Base-by-base conservation (phyloP, 1,140 invertebrate genomes). In the Mamestra configurata region DNA sequence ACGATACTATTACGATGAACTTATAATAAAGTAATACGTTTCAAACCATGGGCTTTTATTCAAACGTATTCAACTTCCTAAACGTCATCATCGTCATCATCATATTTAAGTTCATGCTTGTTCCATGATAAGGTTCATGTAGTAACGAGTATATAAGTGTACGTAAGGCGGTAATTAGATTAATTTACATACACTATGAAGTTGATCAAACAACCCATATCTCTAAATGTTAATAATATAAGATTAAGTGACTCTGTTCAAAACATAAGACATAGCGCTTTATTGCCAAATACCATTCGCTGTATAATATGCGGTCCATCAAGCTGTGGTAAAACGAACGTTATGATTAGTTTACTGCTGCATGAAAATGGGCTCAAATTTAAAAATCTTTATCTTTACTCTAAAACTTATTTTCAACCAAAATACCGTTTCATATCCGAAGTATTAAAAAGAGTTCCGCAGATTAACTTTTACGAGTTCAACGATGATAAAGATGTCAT, bases 291-390 rank as follows among this genome's bases (percentile, higher is more conserved):
- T 61, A 15, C 61, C 10, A 64, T 64, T 37, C 31, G 61, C n/a
- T 35, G 31, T 64, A 18, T 64, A 40, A 64, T 64, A 37, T 35
- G 31, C 10, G 61, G 61, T 35, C 88, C 89, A 53, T 90, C 86
- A n/a, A 88, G 87, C 80, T 91, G 86, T 75, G 89, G 86, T 13
- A 92, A 89, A 83, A 92, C 86, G 13, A 90, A 90, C 81, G 82
- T 86, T 20, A 76, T 92, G 61, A 68, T 93, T 18, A 80, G 84
- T 70, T 81, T 94, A 40, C 83, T 92, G n/a, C 71, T 85, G 46
- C 77, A 88, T 81, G 79, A 84, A 22, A 92, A 93, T 76, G 91
- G 89, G 24, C 61, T 92, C n/a, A 82, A 68, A 82, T 93, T 81
- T 64, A 22, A 59, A 88, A 93, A 89, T 84, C 80, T 90, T n/a